Evolutionary conservation across 2,888 invertebrate genomes (phyloP).

Genomic region (Monoplex corrugatus): DNA sequence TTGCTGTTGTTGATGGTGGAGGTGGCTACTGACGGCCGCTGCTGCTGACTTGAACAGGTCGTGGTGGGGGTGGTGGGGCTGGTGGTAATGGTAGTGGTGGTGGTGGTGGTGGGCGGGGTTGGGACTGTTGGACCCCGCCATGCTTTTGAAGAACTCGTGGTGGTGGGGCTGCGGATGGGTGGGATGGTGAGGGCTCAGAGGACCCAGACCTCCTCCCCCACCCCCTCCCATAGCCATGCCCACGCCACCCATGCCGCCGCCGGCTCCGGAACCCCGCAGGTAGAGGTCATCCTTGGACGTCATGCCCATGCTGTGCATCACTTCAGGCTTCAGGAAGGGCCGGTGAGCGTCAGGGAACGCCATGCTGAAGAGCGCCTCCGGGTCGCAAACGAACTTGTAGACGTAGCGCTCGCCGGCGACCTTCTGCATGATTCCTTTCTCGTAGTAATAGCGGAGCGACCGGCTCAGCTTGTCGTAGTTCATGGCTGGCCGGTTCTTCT

Average conservation of each 20-base stretch:
- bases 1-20: neutral
- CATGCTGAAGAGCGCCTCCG: constrained; percentile 83
- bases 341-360: constrained; percentile 78
- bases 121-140: constrained; percentile 53
- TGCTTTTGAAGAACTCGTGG: constrained; percentile 52
- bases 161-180: constrained; percentile 23
- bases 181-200: constrained; percentile 38
- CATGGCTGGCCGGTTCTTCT: constrained; percentile 98
- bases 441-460: constrained; percentile 97
- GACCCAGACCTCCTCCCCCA: constrained; percentile 3
- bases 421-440: constrained; percentile 99
- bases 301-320: constrained; percentile 28
- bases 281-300: constrained; percentile 49
- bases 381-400: constrained; percentile 98
- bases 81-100: constrained; percentile 54
- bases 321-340: constrained; percentile 76
- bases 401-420: constrained; percentile 96
- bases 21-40: constrained; percentile 50
- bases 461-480: constrained; percentile 97
- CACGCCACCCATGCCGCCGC: neutral
- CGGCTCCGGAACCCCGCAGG: constrained; percentile 19
- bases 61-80: constrained; percentile 24
- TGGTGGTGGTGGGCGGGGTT: constrained; percentile 50
- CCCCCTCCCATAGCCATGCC: neutral
- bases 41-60: constrained; percentile 58